A percentile compares a stretch with the other conserved stretches of the same genome.
These are phyloP conservation scores for Cliona cf. orientalis DNA, from an alignment of 37 sponge, comb jelly and placozoan species.

Conservation along the genomic window DNA sequence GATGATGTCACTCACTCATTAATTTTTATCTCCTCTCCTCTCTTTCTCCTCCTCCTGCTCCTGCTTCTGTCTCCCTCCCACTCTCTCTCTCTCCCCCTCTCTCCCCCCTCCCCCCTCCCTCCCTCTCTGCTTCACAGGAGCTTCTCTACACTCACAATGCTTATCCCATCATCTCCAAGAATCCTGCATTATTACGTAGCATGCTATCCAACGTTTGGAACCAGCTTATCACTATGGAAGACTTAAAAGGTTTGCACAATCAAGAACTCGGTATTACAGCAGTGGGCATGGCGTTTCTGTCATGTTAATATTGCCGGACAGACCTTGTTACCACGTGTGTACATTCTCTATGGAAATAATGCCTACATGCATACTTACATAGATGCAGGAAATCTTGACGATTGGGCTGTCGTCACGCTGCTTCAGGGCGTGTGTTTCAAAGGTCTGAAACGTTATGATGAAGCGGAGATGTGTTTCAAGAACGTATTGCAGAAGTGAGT, in stretches of 20 bases:
- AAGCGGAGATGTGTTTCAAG: slow-evolving; percentile 44
- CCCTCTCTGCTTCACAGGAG: slow-evolving; percentile 53
- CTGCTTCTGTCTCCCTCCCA: too few species aligned
- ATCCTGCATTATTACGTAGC: slow-evolving; percentile 17
- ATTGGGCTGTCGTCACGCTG: slow-evolving; percentile 67
- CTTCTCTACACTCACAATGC: slow-evolving; percentile 82
- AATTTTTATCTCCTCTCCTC: not conserved
- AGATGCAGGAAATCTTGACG: too few species aligned
- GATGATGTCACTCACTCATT: not conserved
- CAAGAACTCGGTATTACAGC: not conserved
- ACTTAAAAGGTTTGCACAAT: slow-evolving; percentile 26
- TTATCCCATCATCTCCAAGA: slow-evolving; percentile 51
- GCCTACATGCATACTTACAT: too few species aligned
- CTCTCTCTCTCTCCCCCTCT: not conserved
- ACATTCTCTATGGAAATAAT: slow-evolving; percentile 21
- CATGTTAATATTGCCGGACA: not conserved
- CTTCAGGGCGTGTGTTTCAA: slow-evolving; percentile 71
- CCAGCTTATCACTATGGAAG: slow-evolving; percentile 31
- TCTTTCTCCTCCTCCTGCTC: not conserved
- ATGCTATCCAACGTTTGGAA: slow-evolving; percentile 24
- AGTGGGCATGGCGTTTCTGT: not conserved
- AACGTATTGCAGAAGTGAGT: not conserved
- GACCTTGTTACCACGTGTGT: too few species aligned
- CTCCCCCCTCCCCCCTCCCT: not conserved
- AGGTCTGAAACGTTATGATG: slow-evolving; percentile 37